Conservation (phyloP, 2,888 invertebrate species). For the Netelia inedita region DNA sequence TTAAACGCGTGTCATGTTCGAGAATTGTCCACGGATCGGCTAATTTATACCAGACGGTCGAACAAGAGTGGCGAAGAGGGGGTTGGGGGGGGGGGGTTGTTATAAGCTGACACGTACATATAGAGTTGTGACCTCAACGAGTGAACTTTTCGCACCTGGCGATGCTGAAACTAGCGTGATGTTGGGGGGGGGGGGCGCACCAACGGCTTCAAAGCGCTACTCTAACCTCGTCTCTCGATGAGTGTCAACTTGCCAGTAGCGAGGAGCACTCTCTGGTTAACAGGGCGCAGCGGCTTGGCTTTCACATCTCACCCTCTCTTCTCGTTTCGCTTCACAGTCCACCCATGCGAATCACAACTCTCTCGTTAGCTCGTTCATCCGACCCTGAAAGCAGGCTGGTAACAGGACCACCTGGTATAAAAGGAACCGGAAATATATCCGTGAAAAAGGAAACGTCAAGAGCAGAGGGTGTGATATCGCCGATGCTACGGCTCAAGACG, state of each 20-base stretch:
- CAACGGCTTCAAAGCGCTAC: conserved; percentile 45
- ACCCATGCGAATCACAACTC: conserved; percentile 31
- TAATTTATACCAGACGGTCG: background rate
- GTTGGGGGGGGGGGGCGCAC: conserved; percentile 4
- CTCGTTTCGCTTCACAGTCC: background rate
- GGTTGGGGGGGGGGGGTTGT: too few relatives aligned
- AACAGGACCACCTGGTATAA: conserved; percentile 29
- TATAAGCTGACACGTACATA: too few relatives aligned
- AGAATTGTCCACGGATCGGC: background rate
- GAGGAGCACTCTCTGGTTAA: conserved; percentile 46
- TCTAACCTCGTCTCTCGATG: conserved; percentile 55
- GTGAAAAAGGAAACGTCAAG: conserved; percentile 36
- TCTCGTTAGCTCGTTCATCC: conserved; percentile 57
- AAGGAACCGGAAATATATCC: conserved; percentile 29
- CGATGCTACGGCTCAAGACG: conserved; percentile 24
- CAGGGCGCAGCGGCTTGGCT: conserved; percentile 44
- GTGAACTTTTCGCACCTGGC: conserved; percentile 50
- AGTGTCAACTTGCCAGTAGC: conserved; percentile 58
- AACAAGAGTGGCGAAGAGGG: background rate
- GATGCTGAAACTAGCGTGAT: conserved; percentile 19
- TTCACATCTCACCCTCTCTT: background rate
- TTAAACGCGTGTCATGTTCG: conserved; percentile 14
- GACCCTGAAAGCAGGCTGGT: conserved; percentile 32
- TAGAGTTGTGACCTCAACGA: conserved; percentile 1
- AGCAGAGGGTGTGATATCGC: conserved; percentile 26